Evolutionary conservation across 2,888 invertebrate species (phyloP), one percentile per base, ranked within the genome.

Genomic region (Erynnis tages): DNA sequence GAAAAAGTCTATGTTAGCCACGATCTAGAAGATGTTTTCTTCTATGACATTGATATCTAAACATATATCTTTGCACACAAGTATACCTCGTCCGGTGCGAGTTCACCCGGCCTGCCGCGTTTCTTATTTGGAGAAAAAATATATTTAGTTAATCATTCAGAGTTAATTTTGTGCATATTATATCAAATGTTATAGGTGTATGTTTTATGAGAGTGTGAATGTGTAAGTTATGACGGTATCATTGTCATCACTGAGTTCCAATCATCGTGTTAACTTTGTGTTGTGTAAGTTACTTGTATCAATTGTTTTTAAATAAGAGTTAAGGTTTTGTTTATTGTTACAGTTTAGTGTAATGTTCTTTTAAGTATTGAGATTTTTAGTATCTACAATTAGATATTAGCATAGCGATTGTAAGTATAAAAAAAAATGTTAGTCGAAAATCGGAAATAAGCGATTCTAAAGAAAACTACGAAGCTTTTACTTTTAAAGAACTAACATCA

Each of bases 81-180:
- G 67, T 81, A 76, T 89, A 86, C 88, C 93, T 94, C 95, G 88
- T 94, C 94, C n/a, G n/a, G n/a, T 90, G 92, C 77, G 91, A 95
- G 91, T 92, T 93, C 94, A 86, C 95, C 95, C 80, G 95, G 95
- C 83, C 95, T 94, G 88, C 91, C 92, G 87, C 91, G 92, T 90
- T 92, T 91, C 91, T 92, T 91, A 88, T 90, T 88, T 91, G 89
- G 89, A 90, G 90, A 75, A 90, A 87, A 89, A 83, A 72, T 82
- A 76, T 71, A 71, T 82, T 85, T 86, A 85, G 88, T 85, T 79
- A 77, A 66, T 76, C 84, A 86, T 85, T 85, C 84, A 77, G 78
- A 82, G 84, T 87, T 85, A 85, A 76, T 71, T 54, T 62, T 72
- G 82, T 82, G 81, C 79, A 65, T 69, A 66, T n/a, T n/a, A n/a